These are phyloP conservation scores for Pristionchus fissidentatus DNA, from an alignment of 2,888 invertebrate species.

Conservation along the genomic window DNA sequence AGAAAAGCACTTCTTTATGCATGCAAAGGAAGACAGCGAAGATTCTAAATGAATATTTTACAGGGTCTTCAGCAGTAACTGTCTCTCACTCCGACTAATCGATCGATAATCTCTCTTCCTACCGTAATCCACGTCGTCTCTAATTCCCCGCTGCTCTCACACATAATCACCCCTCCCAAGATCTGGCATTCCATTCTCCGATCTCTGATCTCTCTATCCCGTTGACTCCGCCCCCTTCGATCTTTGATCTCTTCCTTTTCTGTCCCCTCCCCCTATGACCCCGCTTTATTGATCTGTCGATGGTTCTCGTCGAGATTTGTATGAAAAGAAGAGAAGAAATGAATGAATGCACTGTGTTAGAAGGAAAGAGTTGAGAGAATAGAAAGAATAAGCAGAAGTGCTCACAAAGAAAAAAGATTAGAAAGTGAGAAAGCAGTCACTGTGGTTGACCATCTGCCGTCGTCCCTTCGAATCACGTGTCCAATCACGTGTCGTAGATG, in stretches of 20 bases:
- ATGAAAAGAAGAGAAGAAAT: conserved; percentile 45
- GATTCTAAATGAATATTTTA: not conserved
- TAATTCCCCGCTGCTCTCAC: not conserved
- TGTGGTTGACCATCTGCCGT: no score
- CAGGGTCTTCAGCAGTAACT: conserved; percentile 45
- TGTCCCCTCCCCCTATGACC: not conserved
- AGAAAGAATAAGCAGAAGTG: not conserved
- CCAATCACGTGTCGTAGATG: no score
- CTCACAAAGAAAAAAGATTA: no score
- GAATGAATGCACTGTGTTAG: conserved; percentile 41
- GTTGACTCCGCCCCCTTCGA: conserved; percentile 19
- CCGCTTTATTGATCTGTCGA: conserved; percentile 38
- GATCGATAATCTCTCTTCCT: not conserved
- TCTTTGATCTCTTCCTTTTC: conserved; percentile 3
- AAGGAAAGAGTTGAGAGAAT: not conserved
- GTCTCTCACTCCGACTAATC: not conserved
- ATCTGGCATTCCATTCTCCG: conserved; percentile 13
- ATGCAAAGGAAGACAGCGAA: not conserved
- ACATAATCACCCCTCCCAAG: conserved; percentile 19
- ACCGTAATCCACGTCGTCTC: not conserved
- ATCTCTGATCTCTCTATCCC: conserved; percentile 35
- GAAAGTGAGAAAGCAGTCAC: no score
- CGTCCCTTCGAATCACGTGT: no score
- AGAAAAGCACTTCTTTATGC: not conserved
- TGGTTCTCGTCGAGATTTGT: conserved; percentile 45